A percentile compares a stretch with the other conserved stretches of the same genome.
Conservation (phyloP, 2,888 invertebrate species). For the Petrolisthes manimaculis region DNA sequence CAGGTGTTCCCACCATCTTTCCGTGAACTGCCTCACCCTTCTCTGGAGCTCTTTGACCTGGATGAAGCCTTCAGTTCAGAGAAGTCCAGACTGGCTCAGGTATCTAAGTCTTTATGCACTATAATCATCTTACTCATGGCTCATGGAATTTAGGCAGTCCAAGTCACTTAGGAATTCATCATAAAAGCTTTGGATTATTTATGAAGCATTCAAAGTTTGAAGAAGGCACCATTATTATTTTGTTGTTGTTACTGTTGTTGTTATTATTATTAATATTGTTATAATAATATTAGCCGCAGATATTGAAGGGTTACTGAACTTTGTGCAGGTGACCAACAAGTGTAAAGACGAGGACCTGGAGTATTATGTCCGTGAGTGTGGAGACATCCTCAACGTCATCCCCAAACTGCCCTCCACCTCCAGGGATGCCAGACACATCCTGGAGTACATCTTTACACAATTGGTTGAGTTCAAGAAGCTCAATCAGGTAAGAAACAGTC, state of each 20-base stretch:
- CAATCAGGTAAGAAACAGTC: constrained; percentile 68
- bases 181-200: background rate
- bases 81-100: constrained; percentile 86
- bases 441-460: constrained; percentile 83
- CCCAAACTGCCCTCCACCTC: constrained; percentile 69
- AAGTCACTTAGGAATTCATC: no score
- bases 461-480: constrained; percentile 86
- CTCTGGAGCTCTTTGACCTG: constrained; percentile 93
- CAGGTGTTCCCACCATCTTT: constrained; percentile 97
- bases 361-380: constrained; percentile 91
- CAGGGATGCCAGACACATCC: constrained; percentile 75
- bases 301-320: background rate
- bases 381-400: constrained; percentile 78
- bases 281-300: no score
- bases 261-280: background rate
- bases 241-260: background rate
- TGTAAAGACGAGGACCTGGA: constrained; percentile 87
- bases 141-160: no score
- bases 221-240: background rate
- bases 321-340: constrained; percentile 79
- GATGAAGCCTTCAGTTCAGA: constrained; percentile 98
- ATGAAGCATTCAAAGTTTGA: background rate
- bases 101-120: constrained; percentile 30
- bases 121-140: no score
- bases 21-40: constrained; percentile 91